Evolutionary conservation across 2,113 vertebrate genomes (phyloP).

Genomic region (Pica pica): DNA sequence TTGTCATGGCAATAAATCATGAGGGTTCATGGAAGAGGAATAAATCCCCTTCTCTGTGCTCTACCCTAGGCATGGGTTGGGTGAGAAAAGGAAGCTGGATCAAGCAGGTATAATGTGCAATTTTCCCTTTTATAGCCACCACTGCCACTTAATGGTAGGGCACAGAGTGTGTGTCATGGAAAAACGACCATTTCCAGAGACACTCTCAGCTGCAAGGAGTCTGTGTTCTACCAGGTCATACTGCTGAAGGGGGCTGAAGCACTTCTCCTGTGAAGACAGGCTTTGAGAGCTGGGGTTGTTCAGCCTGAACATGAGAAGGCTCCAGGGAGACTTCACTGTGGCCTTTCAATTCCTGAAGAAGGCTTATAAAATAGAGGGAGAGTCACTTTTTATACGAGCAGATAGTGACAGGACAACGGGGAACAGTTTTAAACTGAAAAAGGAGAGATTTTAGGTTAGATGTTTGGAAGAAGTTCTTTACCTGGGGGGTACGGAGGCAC

Average conservation of each 20-base stretch:
- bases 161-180: not conserved
- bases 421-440: not conserved
- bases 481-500: too few relatives aligned
- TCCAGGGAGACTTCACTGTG: not conserved
- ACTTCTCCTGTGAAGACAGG: not conserved
- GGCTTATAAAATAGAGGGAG: not conserved
- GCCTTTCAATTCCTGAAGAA: not conserved
- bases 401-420: not conserved
- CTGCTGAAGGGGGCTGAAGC: not conserved
- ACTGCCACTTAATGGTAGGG: not conserved
- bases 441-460: not conserved
- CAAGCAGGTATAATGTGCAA: not conserved
- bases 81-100: not conserved
- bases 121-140: not conserved
- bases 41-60: not conserved
- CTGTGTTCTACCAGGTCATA: not conserved
- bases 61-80: not conserved
- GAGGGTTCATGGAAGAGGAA: slow-evolving; percentile 17
- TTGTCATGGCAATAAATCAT: slow-evolving; percentile 56
- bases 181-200: not conserved
- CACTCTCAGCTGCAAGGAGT: not conserved
- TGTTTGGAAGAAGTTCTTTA: not conserved
- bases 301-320: not conserved
- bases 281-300: not conserved
- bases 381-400: not conserved